phyloP scores from a whole-genome alignment of 2,797 vertebrate species.

The Sternotherus odoratus region DNA sequence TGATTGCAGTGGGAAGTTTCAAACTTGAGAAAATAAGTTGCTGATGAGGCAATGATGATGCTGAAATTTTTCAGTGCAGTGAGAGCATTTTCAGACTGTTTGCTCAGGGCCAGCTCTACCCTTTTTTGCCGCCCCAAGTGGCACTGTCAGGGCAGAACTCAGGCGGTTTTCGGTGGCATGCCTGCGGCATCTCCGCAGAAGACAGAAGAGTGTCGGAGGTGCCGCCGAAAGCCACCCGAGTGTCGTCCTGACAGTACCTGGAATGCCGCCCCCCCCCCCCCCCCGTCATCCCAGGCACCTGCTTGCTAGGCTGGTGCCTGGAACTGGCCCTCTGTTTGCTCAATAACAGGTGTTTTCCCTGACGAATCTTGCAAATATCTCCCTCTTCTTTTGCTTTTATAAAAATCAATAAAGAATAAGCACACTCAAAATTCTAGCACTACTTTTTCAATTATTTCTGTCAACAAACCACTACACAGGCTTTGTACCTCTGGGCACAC shows the following conservation, averaged over 20 bases:
- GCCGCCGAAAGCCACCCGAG: too few species aligned
- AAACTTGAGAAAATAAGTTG: not conserved
- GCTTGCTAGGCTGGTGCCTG: too few species aligned
- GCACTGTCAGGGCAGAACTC: too few species aligned
- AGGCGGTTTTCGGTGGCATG: too few species aligned
- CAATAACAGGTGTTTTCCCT: not conserved
- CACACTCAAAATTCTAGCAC: not conserved
- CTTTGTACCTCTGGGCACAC: not conserved
- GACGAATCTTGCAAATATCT: not conserved
- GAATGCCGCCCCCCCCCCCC: too few species aligned
- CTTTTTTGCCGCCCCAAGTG: too few species aligned
- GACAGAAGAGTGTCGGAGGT: too few species aligned
- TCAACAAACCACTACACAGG: not conserved
- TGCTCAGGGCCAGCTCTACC: too few species aligned
- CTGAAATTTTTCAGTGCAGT: too few species aligned
- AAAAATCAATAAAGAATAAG: not conserved
- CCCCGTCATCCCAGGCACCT: too few species aligned
- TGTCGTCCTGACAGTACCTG: too few species aligned
- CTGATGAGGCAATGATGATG: not conserved
- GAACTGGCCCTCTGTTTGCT: not conserved
- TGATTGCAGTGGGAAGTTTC: not conserved
- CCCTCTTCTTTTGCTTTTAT: not conserved
- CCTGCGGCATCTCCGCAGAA: too few species aligned
- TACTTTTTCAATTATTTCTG: not conserved
- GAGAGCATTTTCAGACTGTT: not conserved